These are phyloP conservation scores for Camelus bactrianus DNA, from an alignment of 2,113 vertebrate species.

Conservation along the genomic window DNA sequence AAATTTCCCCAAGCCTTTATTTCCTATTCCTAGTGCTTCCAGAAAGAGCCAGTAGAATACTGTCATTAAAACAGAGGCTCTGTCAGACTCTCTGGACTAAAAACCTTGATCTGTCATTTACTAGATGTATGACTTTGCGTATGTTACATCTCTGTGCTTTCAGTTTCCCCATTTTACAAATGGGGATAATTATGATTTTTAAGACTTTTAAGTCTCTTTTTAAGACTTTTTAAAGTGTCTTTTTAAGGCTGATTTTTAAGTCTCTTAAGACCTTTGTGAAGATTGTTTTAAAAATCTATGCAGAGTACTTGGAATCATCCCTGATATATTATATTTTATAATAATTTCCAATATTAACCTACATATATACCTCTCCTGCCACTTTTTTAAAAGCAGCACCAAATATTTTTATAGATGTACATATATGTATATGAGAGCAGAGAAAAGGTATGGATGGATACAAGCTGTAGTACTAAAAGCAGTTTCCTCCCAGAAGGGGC, in stretches of 20 bases:
- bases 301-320: neutral
- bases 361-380: neutral
- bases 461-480: too few relatives aligned
- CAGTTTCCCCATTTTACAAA: neutral
- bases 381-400: neutral
- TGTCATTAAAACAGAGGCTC: neutral
- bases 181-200: too few relatives aligned
- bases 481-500: too few relatives aligned
- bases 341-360: neutral
- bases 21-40: neutral
- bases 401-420: too few relatives aligned
- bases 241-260: too few relatives aligned
- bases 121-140: neutral
- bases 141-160: neutral
- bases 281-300: neutral
- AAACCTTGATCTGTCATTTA: slow-evolving; percentile 11
- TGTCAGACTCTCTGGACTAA: neutral
- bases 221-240: neutral
- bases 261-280: neutral
- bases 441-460: too few relatives aligned
- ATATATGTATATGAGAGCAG: too few relatives aligned
- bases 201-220: neutral
- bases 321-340: neutral
- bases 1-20: neutral
- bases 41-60: neutral